These are phyloP conservation scores for Megaceryle alcyon DNA, from an alignment of 2,797 vertebrate species.

Conservation along the genomic window DNA sequence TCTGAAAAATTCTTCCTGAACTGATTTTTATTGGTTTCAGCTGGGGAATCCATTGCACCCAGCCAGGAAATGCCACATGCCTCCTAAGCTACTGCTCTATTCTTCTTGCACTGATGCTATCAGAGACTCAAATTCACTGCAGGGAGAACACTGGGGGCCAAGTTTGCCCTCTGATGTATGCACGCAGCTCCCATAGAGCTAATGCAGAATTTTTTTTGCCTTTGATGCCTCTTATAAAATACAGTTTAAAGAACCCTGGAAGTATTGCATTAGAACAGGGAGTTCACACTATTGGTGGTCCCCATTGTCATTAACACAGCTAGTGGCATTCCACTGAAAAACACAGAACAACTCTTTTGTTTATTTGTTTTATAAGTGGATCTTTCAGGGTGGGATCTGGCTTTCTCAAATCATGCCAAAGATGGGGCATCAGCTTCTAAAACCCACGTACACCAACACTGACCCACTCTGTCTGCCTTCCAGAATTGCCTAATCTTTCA, in stretches of 20 bases:
- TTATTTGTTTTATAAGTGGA: constrained; percentile 68
- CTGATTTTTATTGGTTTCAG: constrained; percentile 81
- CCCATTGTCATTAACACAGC: constrained; percentile 64
- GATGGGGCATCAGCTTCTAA: not conserved
- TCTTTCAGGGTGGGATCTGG: constrained; percentile 48
- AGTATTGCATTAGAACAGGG: constrained; percentile 65
- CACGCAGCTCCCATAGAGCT: constrained; percentile 50
- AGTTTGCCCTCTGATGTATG: constrained; percentile 60
- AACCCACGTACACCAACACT: not conserved
- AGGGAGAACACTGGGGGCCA: constrained; percentile 55
- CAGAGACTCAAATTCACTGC: constrained; percentile 61
- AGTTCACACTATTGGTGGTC: constrained; percentile 35
- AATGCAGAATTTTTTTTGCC: constrained; percentile 21
- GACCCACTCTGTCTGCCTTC: not conserved
- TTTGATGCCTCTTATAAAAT: constrained; percentile 61
- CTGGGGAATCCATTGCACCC: constrained; percentile 72
- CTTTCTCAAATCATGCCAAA: not conserved
- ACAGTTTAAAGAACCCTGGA: constrained; percentile 48
- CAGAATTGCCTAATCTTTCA: not conserved
- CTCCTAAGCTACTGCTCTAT: constrained; percentile 69
- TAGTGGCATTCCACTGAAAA: constrained; percentile 62
- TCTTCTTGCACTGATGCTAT: constrained; percentile 63
- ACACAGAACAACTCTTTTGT: constrained; percentile 55
- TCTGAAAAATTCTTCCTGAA: constrained; percentile 78
- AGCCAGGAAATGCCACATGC: constrained; percentile 76